Base-by-base conservation (phyloP, 2,888 invertebrate genomes). In the Augochlorella aurata region DNA sequence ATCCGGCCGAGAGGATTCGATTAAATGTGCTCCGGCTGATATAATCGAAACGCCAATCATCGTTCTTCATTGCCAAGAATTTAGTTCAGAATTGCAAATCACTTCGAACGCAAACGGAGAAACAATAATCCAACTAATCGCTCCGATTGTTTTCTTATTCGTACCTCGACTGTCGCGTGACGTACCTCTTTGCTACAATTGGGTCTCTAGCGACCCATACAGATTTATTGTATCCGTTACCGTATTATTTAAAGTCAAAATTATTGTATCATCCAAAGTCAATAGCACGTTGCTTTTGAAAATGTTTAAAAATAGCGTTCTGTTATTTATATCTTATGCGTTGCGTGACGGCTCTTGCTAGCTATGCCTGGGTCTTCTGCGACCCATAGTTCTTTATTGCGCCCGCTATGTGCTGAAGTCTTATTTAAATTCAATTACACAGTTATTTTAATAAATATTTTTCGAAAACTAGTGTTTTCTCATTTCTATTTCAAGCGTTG, bases 1-100 rank as follows among this genome's bases (percentile, higher is more conserved):
- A 63, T 75, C 24, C 58, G 58, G 29, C 7, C 58, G 24, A 16
- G 58, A 58, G 63, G 38, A 63, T 18, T 71, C 66, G 14, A 65
- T 65, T 65, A 65, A 65, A 65, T n/a, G 38, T 38, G 65, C 18
- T 12, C 65, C n/a, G 12, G 0, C n/a, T 9, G 63, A 58, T 63
- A 61, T 18, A 63, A 63, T 38, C 38, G 63, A 63, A 38, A 10
- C 63, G 38, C 38, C 18, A 63, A 9, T 38, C 58, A 58, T 16
- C 2, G 29, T 16, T 38, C 16, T 16, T 63, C 38, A 10, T 38
- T 38, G 9, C 10, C 63, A 63, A 38, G 63, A 38, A 63, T 38
- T 63, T 38, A 9, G 38, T 63, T 16, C 18, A 38, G 7, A 29
- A 58, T 58, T 63, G 29, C 9, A 38, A 63, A 63, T 63, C 18